Evolutionary conservation across 2,888 invertebrate genomes (phyloP).

Genomic region (Epistrophella euchroma): DNA sequence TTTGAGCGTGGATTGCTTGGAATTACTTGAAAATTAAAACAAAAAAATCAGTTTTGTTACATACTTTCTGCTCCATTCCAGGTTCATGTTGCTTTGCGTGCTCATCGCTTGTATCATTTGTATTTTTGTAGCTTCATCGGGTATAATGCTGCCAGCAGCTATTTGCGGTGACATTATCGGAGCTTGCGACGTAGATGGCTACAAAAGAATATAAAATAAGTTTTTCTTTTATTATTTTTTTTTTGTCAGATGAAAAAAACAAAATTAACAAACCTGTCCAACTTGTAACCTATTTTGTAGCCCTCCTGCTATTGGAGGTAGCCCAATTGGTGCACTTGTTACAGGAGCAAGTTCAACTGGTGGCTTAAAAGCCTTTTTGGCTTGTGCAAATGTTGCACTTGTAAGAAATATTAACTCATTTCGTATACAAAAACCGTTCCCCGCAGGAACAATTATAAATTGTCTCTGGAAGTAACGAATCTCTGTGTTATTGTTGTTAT

Average conservation of each 20-base stretch:
- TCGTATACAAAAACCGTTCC: slow-evolving; percentile 92
- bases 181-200: slow-evolving; percentile 76
- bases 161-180: slow-evolving; percentile 61
- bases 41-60: slow-evolving; percentile 38
- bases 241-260: neutral
- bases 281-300: slow-evolving; percentile 79
- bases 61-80: slow-evolving; percentile 81
- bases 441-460: slow-evolving; percentile 91
- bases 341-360: slow-evolving; percentile 78
- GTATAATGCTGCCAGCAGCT: slow-evolving; percentile 69
- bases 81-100: slow-evolving; percentile 84
- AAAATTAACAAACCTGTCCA: slow-evolving; percentile 71
- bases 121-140: slow-evolving; percentile 87
- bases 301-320: slow-evolving; percentile 55
- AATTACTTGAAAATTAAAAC: too few species aligned
- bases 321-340: slow-evolving; percentile 37
- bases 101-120: slow-evolving; percentile 90
- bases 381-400: slow-evolving; percentile 89
- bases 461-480: slow-evolving; percentile 90
- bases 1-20: too few species aligned
- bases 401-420: slow-evolving; percentile 93
- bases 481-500: slow-evolving; percentile 78
- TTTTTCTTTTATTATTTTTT: neutral
- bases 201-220: neutral
- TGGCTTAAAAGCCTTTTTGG: slow-evolving; percentile 80